A percentile compares a stretch with the other conserved stretches of the same genome.
Conservation (phyloP, 1,140 invertebrate species). For the Diachasmimorpha longicaudata region DNA sequence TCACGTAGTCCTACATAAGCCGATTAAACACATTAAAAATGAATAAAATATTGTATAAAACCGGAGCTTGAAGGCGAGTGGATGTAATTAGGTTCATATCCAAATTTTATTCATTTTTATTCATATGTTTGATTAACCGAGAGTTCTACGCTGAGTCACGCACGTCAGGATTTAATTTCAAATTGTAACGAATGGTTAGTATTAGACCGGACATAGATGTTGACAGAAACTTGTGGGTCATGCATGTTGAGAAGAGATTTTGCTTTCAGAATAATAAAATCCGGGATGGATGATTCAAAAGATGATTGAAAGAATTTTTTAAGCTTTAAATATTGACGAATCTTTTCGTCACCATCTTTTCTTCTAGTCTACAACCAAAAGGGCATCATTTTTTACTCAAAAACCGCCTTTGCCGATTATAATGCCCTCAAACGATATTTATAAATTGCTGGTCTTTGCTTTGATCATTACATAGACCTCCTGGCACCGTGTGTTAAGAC, state of each 20-base stretch:
- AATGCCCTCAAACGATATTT: too few species aligned
- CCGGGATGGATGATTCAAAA: too few species aligned
- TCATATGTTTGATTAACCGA: slow-evolving; percentile 9
- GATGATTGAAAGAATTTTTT: too few species aligned
- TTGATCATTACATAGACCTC: too few species aligned
- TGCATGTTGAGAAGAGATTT: not conserved
- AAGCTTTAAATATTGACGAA: too few species aligned
- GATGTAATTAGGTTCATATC: slow-evolving; percentile 9
- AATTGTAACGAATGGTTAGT: not conserved
- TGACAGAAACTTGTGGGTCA: not conserved
- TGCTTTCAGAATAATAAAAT: not conserved
- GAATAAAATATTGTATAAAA: not conserved
- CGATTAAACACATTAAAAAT: slow-evolving; percentile 21
- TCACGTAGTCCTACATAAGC: slow-evolving; percentile 19
- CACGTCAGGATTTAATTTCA: not conserved
- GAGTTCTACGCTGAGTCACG: not conserved
- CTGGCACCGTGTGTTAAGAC: too few species aligned
- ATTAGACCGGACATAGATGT: not conserved
- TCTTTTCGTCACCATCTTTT: too few species aligned
- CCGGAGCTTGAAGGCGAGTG: not conserved
- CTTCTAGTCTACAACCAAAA: too few species aligned
- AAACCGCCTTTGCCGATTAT: too few species aligned
- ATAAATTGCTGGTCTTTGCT: too few species aligned
- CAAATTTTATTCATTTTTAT: not conserved
- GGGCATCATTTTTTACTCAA: too few species aligned